phyloP scores from a whole-genome alignment of 2,797 vertebrate species.

The Uromys caudimaculatus region DNA sequence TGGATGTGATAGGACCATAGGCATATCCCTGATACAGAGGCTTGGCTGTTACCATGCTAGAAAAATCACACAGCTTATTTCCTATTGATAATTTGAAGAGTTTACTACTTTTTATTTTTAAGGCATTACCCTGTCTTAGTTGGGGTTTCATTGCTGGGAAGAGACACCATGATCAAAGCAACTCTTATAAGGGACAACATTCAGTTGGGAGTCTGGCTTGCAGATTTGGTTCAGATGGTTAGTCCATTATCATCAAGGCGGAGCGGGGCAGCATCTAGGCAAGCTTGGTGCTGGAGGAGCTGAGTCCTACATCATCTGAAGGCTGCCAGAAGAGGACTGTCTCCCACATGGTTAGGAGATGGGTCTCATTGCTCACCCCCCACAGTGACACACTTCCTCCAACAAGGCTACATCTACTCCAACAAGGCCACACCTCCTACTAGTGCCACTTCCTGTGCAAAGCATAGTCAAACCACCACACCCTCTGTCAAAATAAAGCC shows the following conservation, averaged over 20 bases:
- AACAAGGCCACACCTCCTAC: too few species aligned
- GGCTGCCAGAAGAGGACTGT: neutral
- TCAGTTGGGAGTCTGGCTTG: neutral
- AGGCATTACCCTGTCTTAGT: neutral
- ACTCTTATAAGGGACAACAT: neutral
- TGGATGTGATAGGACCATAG: constrained; percentile 7
- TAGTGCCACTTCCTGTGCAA: too few species aligned
- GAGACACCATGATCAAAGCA: neutral
- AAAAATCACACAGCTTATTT: neutral
- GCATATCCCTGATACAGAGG: neutral
- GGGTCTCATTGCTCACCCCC: too few species aligned
- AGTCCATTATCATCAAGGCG: neutral
- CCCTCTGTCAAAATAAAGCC: neutral
- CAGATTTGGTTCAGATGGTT: neutral
- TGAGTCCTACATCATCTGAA: neutral
- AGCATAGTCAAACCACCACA: neutral
- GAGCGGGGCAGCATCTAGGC: neutral
- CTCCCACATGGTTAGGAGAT: neutral
- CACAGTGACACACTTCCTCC: too few species aligned
- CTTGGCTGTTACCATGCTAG: neutral
- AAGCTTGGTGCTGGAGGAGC: neutral
- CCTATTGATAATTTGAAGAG: neutral
- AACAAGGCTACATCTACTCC: too few species aligned
- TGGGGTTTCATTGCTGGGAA: neutral
- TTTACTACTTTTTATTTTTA: neutral